These are phyloP conservation scores for Aythya baeri DNA, from an alignment of 2,113 vertebrate species.

Conservation along the genomic window DNA sequence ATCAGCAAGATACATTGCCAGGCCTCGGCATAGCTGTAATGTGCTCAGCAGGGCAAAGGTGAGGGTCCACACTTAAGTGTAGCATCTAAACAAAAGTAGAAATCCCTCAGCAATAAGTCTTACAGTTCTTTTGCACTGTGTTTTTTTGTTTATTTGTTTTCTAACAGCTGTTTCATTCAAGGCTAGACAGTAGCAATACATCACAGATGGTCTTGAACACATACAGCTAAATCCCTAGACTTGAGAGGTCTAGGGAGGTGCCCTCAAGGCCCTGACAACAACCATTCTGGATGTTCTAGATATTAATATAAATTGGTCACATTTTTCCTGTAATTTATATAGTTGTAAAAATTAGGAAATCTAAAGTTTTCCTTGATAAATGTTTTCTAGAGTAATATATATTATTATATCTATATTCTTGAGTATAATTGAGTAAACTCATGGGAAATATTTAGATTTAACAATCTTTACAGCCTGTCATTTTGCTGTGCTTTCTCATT, in stretches of 20 bases:
- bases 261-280: not conserved
- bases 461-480: not conserved
- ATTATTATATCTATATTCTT: too few relatives aligned
- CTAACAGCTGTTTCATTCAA: not conserved
- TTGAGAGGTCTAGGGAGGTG: not conserved
- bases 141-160: not conserved
- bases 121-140: not conserved
- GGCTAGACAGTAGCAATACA: not conserved
- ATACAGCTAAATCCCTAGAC: not conserved
- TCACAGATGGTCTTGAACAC: not conserved
- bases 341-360: not conserved
- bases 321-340: not conserved
- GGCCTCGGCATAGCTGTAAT: too few relatives aligned
- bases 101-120: not conserved
- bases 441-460: not conserved
- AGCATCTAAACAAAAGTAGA: fast-evolving
- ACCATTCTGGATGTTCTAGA: not conserved
- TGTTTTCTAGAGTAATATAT: not conserved
- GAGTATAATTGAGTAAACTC: not conserved
- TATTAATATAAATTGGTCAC: not conserved
- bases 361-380: not conserved
- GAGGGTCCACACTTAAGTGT: not conserved
- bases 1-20: not conserved
- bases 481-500: not conserved
- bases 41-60: not conserved